Percentiles rank a stretch among this genome's conserved stretches.
Conservation (phyloP, 2,797 vertebrate genomes). For the Taeniopygia guttata region DNA sequence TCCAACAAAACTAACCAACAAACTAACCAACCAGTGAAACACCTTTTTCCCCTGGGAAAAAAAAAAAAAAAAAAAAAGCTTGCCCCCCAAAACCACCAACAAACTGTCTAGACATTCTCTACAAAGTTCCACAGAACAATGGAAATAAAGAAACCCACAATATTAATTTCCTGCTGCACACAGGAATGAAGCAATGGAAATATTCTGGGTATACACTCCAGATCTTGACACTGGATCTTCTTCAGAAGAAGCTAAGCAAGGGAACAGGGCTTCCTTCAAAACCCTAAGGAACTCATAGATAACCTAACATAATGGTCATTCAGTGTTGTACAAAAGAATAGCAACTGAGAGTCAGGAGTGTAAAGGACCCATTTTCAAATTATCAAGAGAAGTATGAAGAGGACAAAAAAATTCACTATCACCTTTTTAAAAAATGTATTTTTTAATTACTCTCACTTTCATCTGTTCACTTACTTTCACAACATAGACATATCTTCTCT, state of each 20-base stretch:
- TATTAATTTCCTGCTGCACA: not conserved
- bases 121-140: not conserved
- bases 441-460: not conserved
- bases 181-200: not conserved
- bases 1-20: not conserved
- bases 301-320: not conserved
- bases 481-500: not conserved
- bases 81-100: not conserved
- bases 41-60: rapidly evolving
- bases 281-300: not conserved
- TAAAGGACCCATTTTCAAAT: not conserved
- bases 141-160: rapidly evolving
- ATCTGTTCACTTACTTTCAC: not conserved
- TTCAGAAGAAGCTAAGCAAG: not conserved
- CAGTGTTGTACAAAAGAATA: not conserved
- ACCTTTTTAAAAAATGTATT: not conserved
- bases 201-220: not conserved
- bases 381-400: not conserved
- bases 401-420: not conserved
- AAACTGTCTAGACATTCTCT: not conserved
- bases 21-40: not conserved
- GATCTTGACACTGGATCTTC: not conserved
- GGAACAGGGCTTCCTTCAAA: not conserved
- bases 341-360: not conserved
- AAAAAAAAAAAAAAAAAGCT: rapidly evolving